A percentile compares a stretch with the other conserved stretches of the same genome.
Conservation (phyloP, 2,888 invertebrate species). For the Cephonodes hylas region DNA sequence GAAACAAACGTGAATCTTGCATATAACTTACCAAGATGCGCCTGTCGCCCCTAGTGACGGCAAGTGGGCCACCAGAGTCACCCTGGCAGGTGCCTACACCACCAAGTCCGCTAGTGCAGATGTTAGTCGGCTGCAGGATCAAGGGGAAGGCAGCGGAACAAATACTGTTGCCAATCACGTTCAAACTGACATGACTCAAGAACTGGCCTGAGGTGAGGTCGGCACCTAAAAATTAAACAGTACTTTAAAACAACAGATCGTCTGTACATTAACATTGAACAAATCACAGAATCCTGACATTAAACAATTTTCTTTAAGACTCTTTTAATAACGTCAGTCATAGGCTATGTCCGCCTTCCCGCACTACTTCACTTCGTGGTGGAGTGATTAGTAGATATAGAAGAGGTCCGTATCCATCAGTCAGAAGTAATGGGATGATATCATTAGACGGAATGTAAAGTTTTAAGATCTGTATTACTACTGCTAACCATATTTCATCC, state of each 20-base stretch:
- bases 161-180: conserved; percentile 40
- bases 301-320: too few species aligned
- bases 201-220: conserved; percentile 26
- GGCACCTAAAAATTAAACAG: conserved; percentile 24
- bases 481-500: conserved; percentile 24
- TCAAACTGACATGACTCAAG: conserved; percentile 37
- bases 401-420: too few species aligned
- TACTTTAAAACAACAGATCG: too few species aligned
- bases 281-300: too few species aligned
- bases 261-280: too few species aligned
- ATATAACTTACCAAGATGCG: conserved; percentile 37
- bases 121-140: conserved; percentile 40
- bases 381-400: too few species aligned
- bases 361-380: too few species aligned
- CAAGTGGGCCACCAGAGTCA: conserved; percentile 64
- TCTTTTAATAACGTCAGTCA: too few species aligned
- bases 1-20: neutral
- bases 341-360: too few species aligned
- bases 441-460: too few species aligned
- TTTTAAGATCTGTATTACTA: too few species aligned
- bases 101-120: conserved; percentile 49
- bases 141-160: conserved; percentile 40
- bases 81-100: conserved; percentile 45
- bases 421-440: too few species aligned
- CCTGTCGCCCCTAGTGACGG: conserved; percentile 30